A percentile compares a stretch with the other conserved stretches of the same genome.
Evolutionary conservation across 2,888 invertebrate species (phyloP).

Genomic region (Desoria tigrina): DNA sequence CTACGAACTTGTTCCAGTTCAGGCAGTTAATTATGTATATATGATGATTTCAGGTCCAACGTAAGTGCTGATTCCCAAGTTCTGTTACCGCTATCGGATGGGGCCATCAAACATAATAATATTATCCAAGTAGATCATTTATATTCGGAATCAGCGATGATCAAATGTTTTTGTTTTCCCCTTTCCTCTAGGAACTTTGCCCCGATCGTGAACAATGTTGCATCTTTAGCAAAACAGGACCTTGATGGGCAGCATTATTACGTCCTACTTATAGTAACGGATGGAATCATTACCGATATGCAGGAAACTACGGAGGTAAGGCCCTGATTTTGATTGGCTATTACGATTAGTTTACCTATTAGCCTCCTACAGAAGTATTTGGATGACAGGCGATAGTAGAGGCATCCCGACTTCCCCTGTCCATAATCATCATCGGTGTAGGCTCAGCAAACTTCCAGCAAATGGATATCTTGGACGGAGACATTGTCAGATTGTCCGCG

Average conservation of each 20-base stretch:
- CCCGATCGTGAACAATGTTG: constrained; percentile 60
- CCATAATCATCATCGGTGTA: constrained; percentile 65
- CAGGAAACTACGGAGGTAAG: constrained; percentile 59
- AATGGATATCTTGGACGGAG: constrained; percentile 63
- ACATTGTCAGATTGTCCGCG: constrained; percentile 55
- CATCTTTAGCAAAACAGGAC: constrained; percentile 55
- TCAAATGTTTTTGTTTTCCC: not conserved
- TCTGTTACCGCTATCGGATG: no score
- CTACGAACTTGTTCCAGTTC: no score
- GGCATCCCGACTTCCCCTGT: constrained; percentile 63
- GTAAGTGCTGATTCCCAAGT: constrained; percentile 21
- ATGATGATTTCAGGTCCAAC: constrained; percentile 58
- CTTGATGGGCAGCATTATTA: constrained; percentile 60
- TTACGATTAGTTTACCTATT: not conserved
- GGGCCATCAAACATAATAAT: no score
- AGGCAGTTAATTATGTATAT: no score
- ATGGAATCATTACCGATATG: constrained; percentile 64
- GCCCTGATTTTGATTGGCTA: constrained; percentile 36
- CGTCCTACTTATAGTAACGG: constrained; percentile 62
- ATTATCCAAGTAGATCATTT: no score
- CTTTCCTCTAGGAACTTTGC: constrained; percentile 58
- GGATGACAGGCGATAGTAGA: constrained; percentile 57
- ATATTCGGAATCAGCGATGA: not conserved
- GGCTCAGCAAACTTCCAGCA: constrained; percentile 62
- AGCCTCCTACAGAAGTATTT: not conserved